Evolutionary conservation across 2,113 vertebrate species (phyloP).

Genomic region (Archocentrus centrarchus): DNA sequence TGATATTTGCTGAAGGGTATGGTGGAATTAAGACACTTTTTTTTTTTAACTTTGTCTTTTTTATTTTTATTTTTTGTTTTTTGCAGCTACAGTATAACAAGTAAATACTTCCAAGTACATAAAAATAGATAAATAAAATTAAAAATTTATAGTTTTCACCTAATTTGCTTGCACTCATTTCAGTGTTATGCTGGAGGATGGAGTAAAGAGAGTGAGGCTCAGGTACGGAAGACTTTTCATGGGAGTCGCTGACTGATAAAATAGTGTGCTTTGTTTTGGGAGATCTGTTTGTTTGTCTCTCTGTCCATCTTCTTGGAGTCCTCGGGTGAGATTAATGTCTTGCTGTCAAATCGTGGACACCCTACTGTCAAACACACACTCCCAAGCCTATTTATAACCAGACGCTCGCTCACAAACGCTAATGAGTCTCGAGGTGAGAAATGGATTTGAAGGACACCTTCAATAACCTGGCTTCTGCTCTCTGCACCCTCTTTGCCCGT

Average conservation of each 20-base stretch:
- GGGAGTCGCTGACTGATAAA: constrained; percentile 17
- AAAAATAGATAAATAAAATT: fast-evolving
- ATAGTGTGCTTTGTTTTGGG: constrained; percentile 34
- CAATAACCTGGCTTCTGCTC: constrained; percentile 26
- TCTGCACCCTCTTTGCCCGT: constrained; percentile 17
- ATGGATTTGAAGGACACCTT: constrained; percentile 64
- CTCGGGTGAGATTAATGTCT: constrained; percentile 62
- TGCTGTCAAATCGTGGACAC: constrained; percentile 57
- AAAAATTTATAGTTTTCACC: neutral
- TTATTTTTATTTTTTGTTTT: neutral
- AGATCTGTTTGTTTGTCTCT: constrained; percentile 39
- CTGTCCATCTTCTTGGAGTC: constrained; percentile 49
- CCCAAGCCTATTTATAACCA: constrained; percentile 69
- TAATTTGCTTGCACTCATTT: neutral
- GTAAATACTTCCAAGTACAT: no score
- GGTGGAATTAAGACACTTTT: neutral
- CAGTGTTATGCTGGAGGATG: neutral
- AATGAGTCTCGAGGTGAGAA: constrained; percentile 71
- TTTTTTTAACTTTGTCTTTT: no score
- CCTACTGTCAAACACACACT: constrained; percentile 65
- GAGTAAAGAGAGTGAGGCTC: neutral
- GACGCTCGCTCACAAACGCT: constrained; percentile 49
- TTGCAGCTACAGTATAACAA: neutral
- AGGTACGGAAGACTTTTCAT: neutral
- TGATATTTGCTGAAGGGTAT: neutral